These are phyloP conservation scores for Athalia rosae DNA, from an alignment of 2,888 invertebrate species.

Conservation along the genomic window DNA sequence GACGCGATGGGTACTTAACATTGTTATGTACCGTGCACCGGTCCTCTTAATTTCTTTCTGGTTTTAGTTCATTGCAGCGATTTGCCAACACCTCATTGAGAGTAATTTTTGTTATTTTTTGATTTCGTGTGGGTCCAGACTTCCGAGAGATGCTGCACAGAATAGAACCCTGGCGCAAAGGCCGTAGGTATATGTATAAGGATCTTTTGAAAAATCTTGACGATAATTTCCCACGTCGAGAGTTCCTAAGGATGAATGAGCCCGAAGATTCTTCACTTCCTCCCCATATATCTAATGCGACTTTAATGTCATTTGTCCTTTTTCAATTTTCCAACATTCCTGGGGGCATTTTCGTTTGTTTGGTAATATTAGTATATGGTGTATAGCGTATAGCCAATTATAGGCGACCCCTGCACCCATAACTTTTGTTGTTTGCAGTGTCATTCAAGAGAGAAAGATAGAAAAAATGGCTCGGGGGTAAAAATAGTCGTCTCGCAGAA, in stretches of 20 bases:
- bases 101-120: background rate
- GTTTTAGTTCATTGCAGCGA: background rate
- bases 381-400: conserved; percentile 45
- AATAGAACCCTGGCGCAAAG: background rate
- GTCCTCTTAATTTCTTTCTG: background rate
- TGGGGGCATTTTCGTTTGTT: conserved; percentile 47
- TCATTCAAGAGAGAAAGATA: conserved; percentile 40
- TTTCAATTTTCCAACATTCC: conserved; percentile 53
- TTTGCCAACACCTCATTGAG: background rate
- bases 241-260: conserved; percentile 41
- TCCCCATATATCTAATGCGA: conserved; percentile 58
- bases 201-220: conserved; percentile 18
- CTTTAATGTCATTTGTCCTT: conserved; percentile 60
- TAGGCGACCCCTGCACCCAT: conserved; percentile 35
- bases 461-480: conserved; percentile 6
- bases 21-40: too few relatives aligned
- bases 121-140: background rate
- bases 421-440: conserved; percentile 46
- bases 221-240: conserved; percentile 40
- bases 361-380: background rate
- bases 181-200: background rate
- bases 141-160: conserved; percentile 1
- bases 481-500: background rate
- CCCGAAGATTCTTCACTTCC: conserved; percentile 41
- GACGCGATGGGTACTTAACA: too few relatives aligned